A percentile compares a stretch with the other conserved stretches of the same genome.
phyloP scores from a whole-genome alignment of 2,113 vertebrate species.

The Prinia subflava region DNA sequence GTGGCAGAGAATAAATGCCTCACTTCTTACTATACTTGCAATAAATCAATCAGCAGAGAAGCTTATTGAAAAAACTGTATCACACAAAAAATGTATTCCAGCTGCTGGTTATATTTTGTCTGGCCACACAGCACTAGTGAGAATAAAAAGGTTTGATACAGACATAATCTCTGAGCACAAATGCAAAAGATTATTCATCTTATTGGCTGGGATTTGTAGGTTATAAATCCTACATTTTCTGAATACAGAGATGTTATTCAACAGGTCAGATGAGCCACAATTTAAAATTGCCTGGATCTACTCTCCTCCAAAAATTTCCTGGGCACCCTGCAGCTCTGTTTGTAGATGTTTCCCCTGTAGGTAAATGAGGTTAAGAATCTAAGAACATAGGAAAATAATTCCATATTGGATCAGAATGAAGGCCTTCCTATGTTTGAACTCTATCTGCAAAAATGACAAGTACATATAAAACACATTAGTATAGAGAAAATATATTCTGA shows the following conservation, averaged over 20 bases:
- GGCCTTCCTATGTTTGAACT: not conserved
- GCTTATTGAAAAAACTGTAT: not conserved
- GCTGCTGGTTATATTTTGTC: not conserved
- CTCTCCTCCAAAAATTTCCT: not conserved
- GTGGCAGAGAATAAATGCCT: not conserved
- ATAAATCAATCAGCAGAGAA: not conserved
- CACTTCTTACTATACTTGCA: not conserved
- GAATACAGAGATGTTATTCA: not conserved
- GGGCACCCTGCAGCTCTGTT: not conserved
- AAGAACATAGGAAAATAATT: not conserved
- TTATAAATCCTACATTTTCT: not conserved
- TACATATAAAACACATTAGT: not conserved
- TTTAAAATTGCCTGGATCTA: not conserved
- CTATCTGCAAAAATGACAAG: not conserved
- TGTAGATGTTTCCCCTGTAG: not conserved
- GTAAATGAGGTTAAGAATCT: not conserved
- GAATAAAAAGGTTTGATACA: not conserved
- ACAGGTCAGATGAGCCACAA: not conserved
- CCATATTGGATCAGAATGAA: not conserved
- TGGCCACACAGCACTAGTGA: not conserved
- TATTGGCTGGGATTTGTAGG: not conserved
- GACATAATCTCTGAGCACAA: not conserved
- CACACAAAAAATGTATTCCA: not conserved
- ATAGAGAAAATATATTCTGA: not conserved
- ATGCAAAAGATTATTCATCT: not conserved